Evolutionary conservation across 2,113 vertebrate species (phyloP).

Genomic region (Leucoraja erinaceus): DNA sequence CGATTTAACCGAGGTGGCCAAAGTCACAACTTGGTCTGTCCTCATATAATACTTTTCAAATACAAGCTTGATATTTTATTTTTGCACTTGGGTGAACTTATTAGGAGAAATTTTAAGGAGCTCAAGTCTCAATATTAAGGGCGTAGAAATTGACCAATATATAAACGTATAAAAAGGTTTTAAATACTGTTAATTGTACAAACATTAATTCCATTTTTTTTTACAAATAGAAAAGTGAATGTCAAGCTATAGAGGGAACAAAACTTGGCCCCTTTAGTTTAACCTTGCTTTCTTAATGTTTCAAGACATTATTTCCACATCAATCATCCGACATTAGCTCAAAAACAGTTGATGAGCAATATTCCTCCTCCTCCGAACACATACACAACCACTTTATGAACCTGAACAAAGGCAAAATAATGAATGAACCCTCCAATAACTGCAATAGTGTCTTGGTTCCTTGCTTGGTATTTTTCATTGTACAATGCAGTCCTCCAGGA

Average conservation of each 20-base stretch:
- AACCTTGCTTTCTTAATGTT: not conserved
- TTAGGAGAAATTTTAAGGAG: not conserved
- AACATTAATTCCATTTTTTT: not conserved
- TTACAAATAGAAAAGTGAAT: not conserved
- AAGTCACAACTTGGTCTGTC: too few species aligned
- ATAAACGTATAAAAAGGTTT: conserved; percentile 13
- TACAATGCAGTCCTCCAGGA: conserved; percentile 7
- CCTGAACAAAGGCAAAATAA: not conserved
- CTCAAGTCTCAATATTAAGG: not conserved
- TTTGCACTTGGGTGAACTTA: not conserved
- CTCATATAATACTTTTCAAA: not conserved
- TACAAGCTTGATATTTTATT: not conserved
- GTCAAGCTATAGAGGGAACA: not conserved
- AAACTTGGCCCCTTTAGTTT: conserved; percentile 21
- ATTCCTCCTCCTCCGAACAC: not conserved
- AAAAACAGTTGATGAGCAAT: not conserved
- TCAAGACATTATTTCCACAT: not conserved
- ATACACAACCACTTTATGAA: not conserved
- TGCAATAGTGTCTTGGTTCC: conserved; percentile 16
- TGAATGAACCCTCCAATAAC: not conserved
- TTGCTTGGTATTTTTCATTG: not conserved
- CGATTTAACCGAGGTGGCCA: too few species aligned
- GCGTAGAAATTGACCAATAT: not conserved
- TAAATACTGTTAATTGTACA: not conserved
- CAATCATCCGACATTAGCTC: not conserved